phyloP scores from a whole-genome alignment of 2,888 invertebrate species.

The Carcina quercana region DNA sequence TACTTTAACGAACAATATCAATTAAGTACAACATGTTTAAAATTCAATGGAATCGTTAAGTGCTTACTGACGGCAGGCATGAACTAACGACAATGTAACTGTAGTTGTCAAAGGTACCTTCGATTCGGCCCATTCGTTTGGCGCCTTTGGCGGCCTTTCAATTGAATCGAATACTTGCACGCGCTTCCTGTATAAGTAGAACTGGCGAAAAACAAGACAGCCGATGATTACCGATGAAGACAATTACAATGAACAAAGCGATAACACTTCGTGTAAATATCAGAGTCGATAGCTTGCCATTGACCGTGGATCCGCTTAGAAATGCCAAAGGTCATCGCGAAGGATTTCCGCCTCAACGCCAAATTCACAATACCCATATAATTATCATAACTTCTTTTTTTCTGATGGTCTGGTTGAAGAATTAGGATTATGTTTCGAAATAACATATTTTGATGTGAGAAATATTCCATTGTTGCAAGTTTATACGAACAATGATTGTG shows the following conservation, averaged over 20 bases:
- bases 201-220: constrained; percentile 36
- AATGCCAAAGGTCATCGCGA: constrained; percentile 50
- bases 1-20: too few relatives aligned
- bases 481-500: constrained; percentile 43
- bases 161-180: constrained; percentile 59
- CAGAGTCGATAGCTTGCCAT: constrained; percentile 23
- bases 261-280: constrained; percentile 9
- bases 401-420: constrained; percentile 15
- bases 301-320: constrained; percentile 36
- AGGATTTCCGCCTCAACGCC: constrained; percentile 35
- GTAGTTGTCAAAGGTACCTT: constrained; percentile 31
- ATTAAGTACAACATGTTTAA: too few relatives aligned
- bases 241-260: constrained; percentile 1
- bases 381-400: constrained; percentile 22
- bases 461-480: constrained; percentile 26
- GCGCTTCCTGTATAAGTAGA: constrained; percentile 56
- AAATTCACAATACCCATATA: constrained; percentile 17
- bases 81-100: constrained; percentile 20
- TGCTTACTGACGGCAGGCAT: too few relatives aligned
- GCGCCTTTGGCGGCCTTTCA: constrained; percentile 29
- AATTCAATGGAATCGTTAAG: too few relatives aligned
- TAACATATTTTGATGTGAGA: constrained; percentile 29
- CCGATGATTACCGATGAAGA: constrained; percentile 13
- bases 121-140: constrained; percentile 31
- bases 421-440: constrained; percentile 29